Evolutionary conservation across 2,888 invertebrate genomes (phyloP).

Genomic region (Pollenia griseotomentosa): DNA sequence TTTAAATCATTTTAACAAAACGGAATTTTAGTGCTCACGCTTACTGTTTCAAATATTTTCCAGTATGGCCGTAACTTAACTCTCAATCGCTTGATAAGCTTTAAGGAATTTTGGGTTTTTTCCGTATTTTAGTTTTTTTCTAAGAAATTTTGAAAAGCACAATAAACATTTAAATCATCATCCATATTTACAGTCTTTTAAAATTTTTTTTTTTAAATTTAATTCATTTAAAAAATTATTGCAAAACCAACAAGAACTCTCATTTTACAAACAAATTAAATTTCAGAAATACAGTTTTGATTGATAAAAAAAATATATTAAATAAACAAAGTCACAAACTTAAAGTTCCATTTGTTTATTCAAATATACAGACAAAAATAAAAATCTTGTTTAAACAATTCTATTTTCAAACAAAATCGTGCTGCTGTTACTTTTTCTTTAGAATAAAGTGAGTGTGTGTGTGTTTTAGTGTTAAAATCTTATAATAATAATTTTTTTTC

Average conservation of each 20-base stretch:
- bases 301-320: slow-evolving; percentile 15
- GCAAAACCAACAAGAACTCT: background rate
- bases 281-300: background rate
- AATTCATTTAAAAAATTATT: slow-evolving; percentile 8
- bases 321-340: background rate
- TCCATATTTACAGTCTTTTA: background rate
- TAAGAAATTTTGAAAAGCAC: background rate
- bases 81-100: slow-evolving; percentile 17
- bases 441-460: slow-evolving; percentile 16
- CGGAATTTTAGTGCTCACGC: background rate
- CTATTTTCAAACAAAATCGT: slow-evolving; percentile 1
- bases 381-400: slow-evolving; percentile 21
- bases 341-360: background rate
- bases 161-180: background rate
- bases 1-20: no score
- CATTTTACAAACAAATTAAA: background rate
- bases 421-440: background rate
- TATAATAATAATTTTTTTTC: background rate
- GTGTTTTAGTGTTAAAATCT: background rate
- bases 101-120: background rate
- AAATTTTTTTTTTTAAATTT: slow-evolving; percentile 22
- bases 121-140: background rate
- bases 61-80: background rate
- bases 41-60: background rate
- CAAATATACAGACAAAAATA: background rate